A percentile compares a stretch with the other conserved stretches of the same genome.
phyloP scores from a whole-genome alignment of 2,113 vertebrate genomes.

The Galeopterus variegatus region DNA sequence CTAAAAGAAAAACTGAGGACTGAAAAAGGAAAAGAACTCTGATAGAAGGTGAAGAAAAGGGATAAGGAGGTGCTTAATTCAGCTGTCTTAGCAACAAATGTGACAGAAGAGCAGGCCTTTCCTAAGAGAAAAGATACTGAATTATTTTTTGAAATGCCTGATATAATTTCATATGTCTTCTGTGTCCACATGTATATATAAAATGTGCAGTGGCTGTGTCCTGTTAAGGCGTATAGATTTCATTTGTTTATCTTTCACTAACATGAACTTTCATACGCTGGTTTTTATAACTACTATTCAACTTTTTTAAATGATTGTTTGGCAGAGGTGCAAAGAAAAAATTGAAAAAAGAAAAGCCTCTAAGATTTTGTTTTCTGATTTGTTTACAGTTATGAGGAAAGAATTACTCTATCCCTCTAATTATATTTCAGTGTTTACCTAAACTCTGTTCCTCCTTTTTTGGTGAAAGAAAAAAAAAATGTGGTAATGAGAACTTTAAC shows the following conservation, averaged over 20 bases:
- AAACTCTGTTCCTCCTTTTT: not conserved
- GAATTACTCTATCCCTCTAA: slow-evolving; percentile 46
- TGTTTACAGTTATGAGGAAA: slow-evolving; percentile 65
- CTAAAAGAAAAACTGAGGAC: not conserved
- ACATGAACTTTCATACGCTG: slow-evolving; percentile 34
- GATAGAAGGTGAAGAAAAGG: not conserved
- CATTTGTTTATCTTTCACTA: slow-evolving; percentile 63
- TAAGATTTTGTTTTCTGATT: slow-evolving; percentile 51
- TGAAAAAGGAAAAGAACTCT: not conserved
- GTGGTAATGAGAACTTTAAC: not conserved
- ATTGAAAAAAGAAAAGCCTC: slow-evolving; percentile 54
- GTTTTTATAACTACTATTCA: slow-evolving; percentile 59
- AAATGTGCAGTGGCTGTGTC: not conserved
- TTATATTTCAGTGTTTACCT: slow-evolving; percentile 67
- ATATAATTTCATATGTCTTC: slow-evolving; percentile 16
- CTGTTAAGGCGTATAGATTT: slow-evolving; percentile 63
- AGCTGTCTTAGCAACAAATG: not conserved
- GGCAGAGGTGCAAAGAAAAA: slow-evolving; percentile 67
- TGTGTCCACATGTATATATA: not conserved
- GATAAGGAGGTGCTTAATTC: not conserved
- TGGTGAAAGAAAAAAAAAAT: not conserved
- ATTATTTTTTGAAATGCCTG: slow-evolving; percentile 22
- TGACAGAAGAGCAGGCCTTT: not conserved
- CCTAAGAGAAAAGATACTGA: not conserved
- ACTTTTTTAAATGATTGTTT: slow-evolving; percentile 39